phyloP scores from a whole-genome alignment of 2,797 vertebrate genomes.

The Falco novaeseelandiae region DNA sequence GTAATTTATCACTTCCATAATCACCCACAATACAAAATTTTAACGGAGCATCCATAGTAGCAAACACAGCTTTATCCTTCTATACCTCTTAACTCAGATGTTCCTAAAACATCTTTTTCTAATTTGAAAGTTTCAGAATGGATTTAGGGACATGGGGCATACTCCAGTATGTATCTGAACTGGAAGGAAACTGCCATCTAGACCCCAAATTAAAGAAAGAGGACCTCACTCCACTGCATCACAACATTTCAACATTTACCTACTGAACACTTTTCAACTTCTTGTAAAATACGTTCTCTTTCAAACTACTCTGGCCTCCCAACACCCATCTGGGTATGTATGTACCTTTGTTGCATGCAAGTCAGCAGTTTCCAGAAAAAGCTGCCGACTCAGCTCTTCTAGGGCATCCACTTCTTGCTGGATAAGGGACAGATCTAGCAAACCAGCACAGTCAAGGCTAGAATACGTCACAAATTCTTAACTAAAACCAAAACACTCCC shows the following conservation, averaged over 20 bases:
- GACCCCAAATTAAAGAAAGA: neutral
- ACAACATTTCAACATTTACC: neutral
- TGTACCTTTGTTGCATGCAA: constrained; percentile 95
- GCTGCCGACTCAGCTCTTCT: constrained; percentile 95
- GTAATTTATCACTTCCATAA: neutral
- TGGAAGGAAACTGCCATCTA: neutral
- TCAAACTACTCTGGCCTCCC: neutral
- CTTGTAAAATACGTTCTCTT: neutral
- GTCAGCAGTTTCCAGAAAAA: constrained; percentile 96
- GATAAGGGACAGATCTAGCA: constrained; percentile 91
- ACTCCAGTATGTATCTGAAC: neutral
- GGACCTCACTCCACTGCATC: neutral
- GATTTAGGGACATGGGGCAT: neutral
- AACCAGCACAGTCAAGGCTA: constrained; percentile 74
- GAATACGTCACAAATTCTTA: neutral
- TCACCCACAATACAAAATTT: neutral
- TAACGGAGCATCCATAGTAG: neutral
- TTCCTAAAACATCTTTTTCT: neutral
- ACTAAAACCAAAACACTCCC: neutral
- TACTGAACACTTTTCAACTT: neutral
- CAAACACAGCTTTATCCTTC: neutral
- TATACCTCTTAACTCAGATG: neutral
- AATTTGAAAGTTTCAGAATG: neutral
- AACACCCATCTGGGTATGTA: neutral
- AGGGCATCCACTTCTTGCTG: constrained; percentile 97